Evolutionary conservation across 2,888 invertebrate species (phyloP).

Genomic region (Proisotoma minuta): DNA sequence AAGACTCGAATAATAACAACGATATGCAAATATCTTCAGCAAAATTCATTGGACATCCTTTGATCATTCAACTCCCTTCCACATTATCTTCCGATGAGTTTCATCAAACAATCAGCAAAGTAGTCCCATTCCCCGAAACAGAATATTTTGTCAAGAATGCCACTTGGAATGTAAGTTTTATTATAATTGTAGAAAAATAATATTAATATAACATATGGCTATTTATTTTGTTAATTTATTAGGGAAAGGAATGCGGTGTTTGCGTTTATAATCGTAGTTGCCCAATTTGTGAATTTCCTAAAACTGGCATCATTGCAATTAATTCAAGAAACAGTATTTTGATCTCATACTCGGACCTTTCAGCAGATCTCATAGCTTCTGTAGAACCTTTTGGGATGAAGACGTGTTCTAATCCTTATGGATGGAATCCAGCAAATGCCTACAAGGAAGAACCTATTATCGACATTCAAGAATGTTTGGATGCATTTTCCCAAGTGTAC

Average conservation of each 20-base stretch:
- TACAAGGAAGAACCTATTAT: slow-evolving; percentile 40
- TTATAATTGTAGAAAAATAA: slow-evolving; percentile 8
- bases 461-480: slow-evolving; percentile 57
- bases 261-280: slow-evolving; percentile 59
- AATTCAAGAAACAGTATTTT: slow-evolving; percentile 58
- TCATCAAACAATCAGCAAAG: slow-evolving; percentile 53
- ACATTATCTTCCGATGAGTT: slow-evolving; percentile 55
- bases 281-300: slow-evolving; percentile 56
- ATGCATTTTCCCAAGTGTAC: slow-evolving; percentile 60
- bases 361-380: slow-evolving; percentile 50
- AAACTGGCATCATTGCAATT: slow-evolving; percentile 54
- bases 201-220: neutral
- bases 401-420: slow-evolving; percentile 14
- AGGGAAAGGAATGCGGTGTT: slow-evolving; percentile 60
- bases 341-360: slow-evolving; percentile 52
- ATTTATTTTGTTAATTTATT: slow-evolving; percentile 27
- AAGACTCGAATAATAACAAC: slow-evolving; percentile 53
- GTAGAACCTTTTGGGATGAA: slow-evolving; percentile 42
- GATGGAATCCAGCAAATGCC: neutral
- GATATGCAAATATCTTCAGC: slow-evolving; percentile 14
- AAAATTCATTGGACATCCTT: slow-evolving; percentile 56
- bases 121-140: slow-evolving; percentile 53
- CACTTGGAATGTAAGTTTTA: slow-evolving; percentile 26
- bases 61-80: slow-evolving; percentile 57
- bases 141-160: slow-evolving; percentile 30